Conservation (phyloP, 2,888 invertebrate species). For the Troides oblongomaculatus region DNA sequence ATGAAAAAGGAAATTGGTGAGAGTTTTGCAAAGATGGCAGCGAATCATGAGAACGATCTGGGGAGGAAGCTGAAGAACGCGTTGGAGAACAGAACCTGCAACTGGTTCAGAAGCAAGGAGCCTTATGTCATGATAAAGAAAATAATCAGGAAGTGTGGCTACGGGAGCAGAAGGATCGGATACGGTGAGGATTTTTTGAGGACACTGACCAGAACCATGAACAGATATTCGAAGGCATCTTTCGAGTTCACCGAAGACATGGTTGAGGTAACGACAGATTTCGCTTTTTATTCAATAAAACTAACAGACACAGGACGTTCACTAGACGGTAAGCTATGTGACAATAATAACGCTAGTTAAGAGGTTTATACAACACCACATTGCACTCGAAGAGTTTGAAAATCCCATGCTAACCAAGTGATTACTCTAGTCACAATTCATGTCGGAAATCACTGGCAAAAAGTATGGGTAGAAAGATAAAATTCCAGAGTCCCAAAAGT, state of each 20-base stretch:
- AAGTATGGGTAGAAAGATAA: too few species aligned
- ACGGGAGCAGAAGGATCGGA: slow-evolving; percentile 29
- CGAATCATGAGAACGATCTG: background rate
- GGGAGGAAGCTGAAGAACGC: background rate
- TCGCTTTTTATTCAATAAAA: too few species aligned
- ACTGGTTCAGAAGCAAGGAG: slow-evolving; percentile 14
- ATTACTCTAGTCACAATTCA: too few species aligned
- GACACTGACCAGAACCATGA: slow-evolving; percentile 46
- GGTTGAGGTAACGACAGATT: slow-evolving; percentile 40
- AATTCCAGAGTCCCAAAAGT: too few species aligned
- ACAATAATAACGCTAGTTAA: too few species aligned
- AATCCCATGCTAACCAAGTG: too few species aligned
- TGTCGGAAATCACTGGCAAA: too few species aligned
- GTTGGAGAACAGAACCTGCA: slow-evolving; percentile 15
- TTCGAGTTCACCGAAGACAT: slow-evolving; percentile 50
- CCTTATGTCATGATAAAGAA: slow-evolving; percentile 15
- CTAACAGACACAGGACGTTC: too few species aligned
- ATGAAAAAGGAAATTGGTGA: background rate
- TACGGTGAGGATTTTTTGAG: slow-evolving; percentile 39
- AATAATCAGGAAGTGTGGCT: slow-evolving; percentile 29
- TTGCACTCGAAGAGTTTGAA: too few species aligned
- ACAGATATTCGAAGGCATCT: slow-evolving; percentile 40
- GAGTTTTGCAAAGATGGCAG: background rate
- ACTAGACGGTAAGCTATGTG: too few species aligned
- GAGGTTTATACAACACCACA: too few species aligned